These are phyloP conservation scores for Hedya salicella DNA, from an alignment of 2,888 invertebrate genomes.

Conservation along the genomic window DNA sequence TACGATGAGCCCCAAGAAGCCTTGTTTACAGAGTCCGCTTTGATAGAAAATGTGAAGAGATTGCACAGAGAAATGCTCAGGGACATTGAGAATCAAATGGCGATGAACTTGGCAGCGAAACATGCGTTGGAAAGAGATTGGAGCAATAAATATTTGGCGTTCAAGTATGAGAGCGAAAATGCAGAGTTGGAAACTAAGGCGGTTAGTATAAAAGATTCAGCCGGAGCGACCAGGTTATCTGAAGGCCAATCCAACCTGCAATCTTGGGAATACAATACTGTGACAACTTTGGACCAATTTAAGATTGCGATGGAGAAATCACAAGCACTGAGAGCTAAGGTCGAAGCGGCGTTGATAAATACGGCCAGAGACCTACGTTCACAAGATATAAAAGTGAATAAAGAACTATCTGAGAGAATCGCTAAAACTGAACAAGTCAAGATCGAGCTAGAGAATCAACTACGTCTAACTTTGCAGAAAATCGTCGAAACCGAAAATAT, in stretches of 20 bases:
- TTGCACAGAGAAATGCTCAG: slow-evolving; percentile 86
- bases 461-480: slow-evolving; percentile 78
- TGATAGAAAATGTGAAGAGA: slow-evolving; percentile 88
- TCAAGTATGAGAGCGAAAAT: slow-evolving; percentile 90
- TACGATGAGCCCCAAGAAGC: slow-evolving; percentile 91
- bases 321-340: slow-evolving; percentile 87
- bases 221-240: slow-evolving; percentile 91
- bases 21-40: slow-evolving; percentile 88
- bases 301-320: slow-evolving; percentile 91
- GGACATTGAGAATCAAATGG: slow-evolving; percentile 88
- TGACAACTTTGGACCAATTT: slow-evolving; percentile 89
- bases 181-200: slow-evolving; percentile 89
- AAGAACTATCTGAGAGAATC: slow-evolving; percentile 88
- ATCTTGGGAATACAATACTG: slow-evolving; percentile 93
- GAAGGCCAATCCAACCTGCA: slow-evolving; percentile 93
- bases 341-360: slow-evolving; percentile 90
- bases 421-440: slow-evolving; percentile 91
- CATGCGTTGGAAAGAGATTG: slow-evolving; percentile 93
- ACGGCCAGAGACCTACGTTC: slow-evolving; percentile 91
- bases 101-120: slow-evolving; percentile 91
- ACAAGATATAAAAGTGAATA: slow-evolving; percentile 92
- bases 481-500: slow-evolving; percentile 78
- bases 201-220: slow-evolving; percentile 89
- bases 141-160: slow-evolving; percentile 94
- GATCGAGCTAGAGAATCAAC: slow-evolving; percentile 88